phyloP scores from a whole-genome alignment of 1,140 invertebrate species.

The Euwallacea fornicatus region DNA sequence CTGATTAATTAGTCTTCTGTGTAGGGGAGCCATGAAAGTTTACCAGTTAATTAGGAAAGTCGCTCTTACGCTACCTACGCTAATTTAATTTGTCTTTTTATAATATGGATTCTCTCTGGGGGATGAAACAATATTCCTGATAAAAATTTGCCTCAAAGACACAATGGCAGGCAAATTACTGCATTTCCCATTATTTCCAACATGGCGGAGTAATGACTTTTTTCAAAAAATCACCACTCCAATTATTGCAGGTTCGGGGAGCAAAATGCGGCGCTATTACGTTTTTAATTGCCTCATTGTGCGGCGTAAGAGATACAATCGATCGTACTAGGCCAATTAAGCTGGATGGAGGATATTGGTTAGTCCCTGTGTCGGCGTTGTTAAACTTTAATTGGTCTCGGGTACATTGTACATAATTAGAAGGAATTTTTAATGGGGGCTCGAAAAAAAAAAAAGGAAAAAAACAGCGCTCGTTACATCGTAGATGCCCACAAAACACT shows the following conservation, averaged over 20 bases:
- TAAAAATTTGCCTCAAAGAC: no score
- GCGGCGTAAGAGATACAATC: slow-evolving; percentile 34
- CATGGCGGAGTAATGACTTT: no score
- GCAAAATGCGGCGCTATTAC: slow-evolving; percentile 29
- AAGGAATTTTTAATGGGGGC: slow-evolving; percentile 6
- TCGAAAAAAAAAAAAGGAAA: no score
- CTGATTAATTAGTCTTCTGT: slow-evolving; percentile 52
- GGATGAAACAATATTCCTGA: no score
- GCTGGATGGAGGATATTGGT: slow-evolving; percentile 10
- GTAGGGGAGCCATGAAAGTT: slow-evolving; percentile 53
- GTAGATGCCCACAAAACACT: no score
- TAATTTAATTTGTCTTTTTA: slow-evolving; percentile 36
- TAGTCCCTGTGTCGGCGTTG: slow-evolving; percentile 27
- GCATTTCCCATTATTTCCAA: no score
- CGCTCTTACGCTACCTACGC: slow-evolving; percentile 39
- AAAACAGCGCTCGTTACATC: no score
- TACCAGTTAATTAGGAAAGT: slow-evolving; percentile 54
- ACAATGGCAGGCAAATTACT: no score
- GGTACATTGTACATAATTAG: slow-evolving; percentile 26
- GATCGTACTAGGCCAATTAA: slow-evolving; percentile 33
- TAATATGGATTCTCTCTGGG: slow-evolving; percentile 6
- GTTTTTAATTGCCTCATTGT: slow-evolving; percentile 36
- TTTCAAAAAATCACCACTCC: slow-evolving; percentile 24
- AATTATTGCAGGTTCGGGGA: slow-evolving; percentile 25
- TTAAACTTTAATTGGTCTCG: slow-evolving; percentile 27